These are phyloP conservation scores for Ormyrus labotus DNA, from an alignment of 2,888 invertebrate genomes.

Conservation along the genomic window DNA sequence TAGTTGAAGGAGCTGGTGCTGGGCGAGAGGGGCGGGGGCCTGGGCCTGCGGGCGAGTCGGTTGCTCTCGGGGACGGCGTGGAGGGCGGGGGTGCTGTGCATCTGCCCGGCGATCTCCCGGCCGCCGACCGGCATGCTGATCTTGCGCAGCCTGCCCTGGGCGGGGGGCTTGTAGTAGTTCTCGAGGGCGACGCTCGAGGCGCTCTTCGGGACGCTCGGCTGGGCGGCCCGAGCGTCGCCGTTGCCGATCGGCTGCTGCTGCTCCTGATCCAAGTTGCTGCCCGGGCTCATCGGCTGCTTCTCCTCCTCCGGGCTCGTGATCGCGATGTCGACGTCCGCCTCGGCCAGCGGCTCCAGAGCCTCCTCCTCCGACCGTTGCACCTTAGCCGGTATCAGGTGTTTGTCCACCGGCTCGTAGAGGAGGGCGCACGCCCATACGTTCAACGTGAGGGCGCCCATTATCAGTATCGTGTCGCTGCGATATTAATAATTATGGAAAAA, in stretches of 20 bases:
- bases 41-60: constrained; percentile 62
- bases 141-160: constrained; percentile 78
- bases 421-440: constrained; percentile 91
- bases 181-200: constrained; percentile 85
- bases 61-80: constrained; percentile 80
- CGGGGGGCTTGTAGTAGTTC: constrained; percentile 74
- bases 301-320: constrained; percentile 68
- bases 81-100: constrained; percentile 81
- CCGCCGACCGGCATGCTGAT: constrained; percentile 80
- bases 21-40: constrained; percentile 81
- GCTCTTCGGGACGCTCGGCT: constrained; percentile 76
- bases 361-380: constrained; percentile 16
- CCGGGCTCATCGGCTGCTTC: constrained; percentile 60
- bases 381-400: constrained; percentile 81
- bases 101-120: constrained; percentile 77
- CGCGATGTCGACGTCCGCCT: constrained; percentile 60
- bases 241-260: background rate
- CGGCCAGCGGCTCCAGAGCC: constrained; percentile 44
- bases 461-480: constrained; percentile 85
- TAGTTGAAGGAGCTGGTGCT: constrained; percentile 90
- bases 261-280: constrained; percentile 14
- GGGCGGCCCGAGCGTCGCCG: constrained; percentile 53
- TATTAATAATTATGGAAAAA: no score
- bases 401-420: constrained; percentile 89
- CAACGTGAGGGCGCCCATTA: constrained; percentile 88